These are phyloP conservation scores for Erebia epiphron DNA, from an alignment of 2,888 invertebrate species.

Conservation along the genomic window DNA sequence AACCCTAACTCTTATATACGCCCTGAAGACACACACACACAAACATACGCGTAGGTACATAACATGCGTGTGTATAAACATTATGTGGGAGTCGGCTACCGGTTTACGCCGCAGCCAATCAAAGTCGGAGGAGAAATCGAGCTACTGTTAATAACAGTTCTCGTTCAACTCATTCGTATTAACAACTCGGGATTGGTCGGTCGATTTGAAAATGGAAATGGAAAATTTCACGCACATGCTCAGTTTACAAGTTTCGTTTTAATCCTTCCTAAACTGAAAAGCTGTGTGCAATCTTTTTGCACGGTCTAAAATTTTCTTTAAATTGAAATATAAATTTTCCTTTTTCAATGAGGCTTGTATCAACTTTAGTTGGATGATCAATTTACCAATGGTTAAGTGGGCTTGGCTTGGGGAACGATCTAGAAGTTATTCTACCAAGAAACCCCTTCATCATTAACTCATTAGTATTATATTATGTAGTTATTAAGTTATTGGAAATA, in stretches of 20 bases:
- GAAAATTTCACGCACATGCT: conserved; percentile 3
- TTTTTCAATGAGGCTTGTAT: too few relatives aligned
- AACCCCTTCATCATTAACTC: too few relatives aligned
- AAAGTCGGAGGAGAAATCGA: conserved; percentile 53
- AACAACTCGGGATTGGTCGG: conserved; percentile 39
- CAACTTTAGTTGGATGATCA: too few relatives aligned
- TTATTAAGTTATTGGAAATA: too few relatives aligned
- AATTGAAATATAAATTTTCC: too few relatives aligned
- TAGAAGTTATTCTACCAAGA: too few relatives aligned
- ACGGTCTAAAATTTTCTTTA: too few relatives aligned
- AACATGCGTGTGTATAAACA: conserved; percentile 41
- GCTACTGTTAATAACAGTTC: conserved; percentile 39
- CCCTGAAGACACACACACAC: conserved; percentile 43
- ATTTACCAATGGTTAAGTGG: too few relatives aligned
- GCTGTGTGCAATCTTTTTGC: too few relatives aligned
- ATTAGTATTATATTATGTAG: too few relatives aligned
- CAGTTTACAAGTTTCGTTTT: not conserved
- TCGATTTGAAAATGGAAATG: conserved; percentile 31
- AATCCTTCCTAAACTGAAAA: too few relatives aligned
- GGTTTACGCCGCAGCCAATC: conserved; percentile 80
- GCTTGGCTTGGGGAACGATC: too few relatives aligned
- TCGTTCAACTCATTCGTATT: conserved; percentile 31
- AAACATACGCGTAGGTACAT: conserved; percentile 36
- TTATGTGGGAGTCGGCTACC: conserved; percentile 65
- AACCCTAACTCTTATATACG: conserved; percentile 32